Conservation (phyloP, 2,797 vertebrate species). For the Ctenopoma multispine region DNA sequence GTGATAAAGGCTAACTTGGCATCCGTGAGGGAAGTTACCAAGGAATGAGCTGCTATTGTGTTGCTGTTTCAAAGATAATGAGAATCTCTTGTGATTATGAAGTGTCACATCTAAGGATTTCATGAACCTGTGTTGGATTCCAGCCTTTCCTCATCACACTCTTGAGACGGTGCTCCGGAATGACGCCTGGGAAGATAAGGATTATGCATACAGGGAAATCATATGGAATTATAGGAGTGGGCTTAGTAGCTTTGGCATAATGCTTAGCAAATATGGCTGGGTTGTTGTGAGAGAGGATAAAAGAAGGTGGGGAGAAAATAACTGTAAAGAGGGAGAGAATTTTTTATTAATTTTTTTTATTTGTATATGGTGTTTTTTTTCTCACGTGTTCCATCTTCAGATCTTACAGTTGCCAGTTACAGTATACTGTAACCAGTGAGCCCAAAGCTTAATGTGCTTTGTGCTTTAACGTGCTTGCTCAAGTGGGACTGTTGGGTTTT, state of each 20-base stretch:
- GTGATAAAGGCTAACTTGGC: conserved; percentile 63
- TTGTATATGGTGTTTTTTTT: conserved; percentile 3
- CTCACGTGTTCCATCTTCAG: conserved; percentile 26
- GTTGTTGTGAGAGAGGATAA: conserved; percentile 43
- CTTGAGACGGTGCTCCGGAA: conserved; percentile 51
- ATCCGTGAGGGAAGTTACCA: conserved; percentile 22
- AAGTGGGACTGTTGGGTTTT: no score
- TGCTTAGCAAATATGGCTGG: conserved; percentile 39
- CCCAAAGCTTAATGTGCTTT: no score
- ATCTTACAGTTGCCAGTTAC: conserved; percentile 15
- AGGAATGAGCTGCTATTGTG: conserved; percentile 26
- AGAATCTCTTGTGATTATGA: conserved; percentile 57
- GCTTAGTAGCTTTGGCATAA: conserved; percentile 61
- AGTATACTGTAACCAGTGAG: conserved; percentile 29
- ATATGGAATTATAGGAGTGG: conserved; percentile 68
- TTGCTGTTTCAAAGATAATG: conserved; percentile 65
- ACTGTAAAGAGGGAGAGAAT: conserved; percentile 15
- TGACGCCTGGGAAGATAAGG: conserved; percentile 58
- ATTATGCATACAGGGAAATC: conserved; percentile 76
- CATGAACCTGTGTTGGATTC: conserved; percentile 61
- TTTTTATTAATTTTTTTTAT: conserved; percentile 5
- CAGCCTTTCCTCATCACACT: conserved; percentile 47
- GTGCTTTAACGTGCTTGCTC: no score
- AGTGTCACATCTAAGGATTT: conserved; percentile 71
- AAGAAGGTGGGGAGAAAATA: conserved; percentile 32